Evolutionary conservation across 2,888 invertebrate species (phyloP).

Genomic region (Pediacus dermestoides): DNA sequence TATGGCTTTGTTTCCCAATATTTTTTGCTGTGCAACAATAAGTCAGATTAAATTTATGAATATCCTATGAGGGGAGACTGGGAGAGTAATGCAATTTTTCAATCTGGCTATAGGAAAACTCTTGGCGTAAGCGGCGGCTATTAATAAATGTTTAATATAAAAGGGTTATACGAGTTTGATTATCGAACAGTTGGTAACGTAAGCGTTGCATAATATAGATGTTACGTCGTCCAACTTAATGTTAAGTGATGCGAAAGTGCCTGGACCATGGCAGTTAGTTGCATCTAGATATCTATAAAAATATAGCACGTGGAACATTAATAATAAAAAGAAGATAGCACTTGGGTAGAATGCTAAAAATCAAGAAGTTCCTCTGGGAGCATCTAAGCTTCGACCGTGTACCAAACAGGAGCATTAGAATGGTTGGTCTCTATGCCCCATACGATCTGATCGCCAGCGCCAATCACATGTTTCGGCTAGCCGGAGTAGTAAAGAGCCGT

Average conservation of each 20-base stretch:
- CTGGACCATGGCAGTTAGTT: slow-evolving; percentile 19
- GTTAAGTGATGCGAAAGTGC: neutral
- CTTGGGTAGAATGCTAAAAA: slow-evolving; percentile 44
- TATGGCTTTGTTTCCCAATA: no score
- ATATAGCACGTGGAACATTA: slow-evolving; percentile 42
- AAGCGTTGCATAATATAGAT: neutral
- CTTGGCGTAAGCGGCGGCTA: no score
- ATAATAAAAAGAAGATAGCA: slow-evolving; percentile 41
- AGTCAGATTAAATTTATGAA: no score
- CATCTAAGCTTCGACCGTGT: slow-evolving; percentile 35
- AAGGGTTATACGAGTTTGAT: slow-evolving; percentile 1
- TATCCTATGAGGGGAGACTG: no score
- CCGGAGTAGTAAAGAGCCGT: slow-evolving; percentile 21
- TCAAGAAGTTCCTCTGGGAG: slow-evolving; percentile 39
- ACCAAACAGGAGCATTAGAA: neutral
- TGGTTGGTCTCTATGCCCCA: slow-evolving; percentile 8
- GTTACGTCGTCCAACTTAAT: slow-evolving; percentile 2
- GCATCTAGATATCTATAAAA: slow-evolving; percentile 41
- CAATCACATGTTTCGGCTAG: slow-evolving; percentile 21
- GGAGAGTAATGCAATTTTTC: no score
- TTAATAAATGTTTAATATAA: neutral
- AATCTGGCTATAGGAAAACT: no score
- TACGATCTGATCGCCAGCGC: slow-evolving; percentile 25
- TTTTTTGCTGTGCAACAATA: no score
- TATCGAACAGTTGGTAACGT: neutral